Evolutionary conservation across 2,888 invertebrate species (phyloP).

Genomic region (Nemapogon koenigi): DNA sequence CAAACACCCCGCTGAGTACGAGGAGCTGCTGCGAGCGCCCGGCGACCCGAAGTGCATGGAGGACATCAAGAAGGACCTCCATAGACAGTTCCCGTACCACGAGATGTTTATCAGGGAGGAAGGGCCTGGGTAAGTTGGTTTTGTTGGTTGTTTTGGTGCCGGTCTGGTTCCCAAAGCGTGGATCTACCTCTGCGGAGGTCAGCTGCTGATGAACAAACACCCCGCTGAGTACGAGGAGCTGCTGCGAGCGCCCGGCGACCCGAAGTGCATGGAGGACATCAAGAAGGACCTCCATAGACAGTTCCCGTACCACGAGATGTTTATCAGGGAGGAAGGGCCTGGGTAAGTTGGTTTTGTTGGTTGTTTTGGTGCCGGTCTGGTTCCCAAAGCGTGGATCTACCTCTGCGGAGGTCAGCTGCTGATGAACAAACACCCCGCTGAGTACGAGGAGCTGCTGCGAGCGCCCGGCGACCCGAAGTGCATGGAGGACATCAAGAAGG

Average conservation of each 20-base stretch:
- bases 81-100: constrained; percentile 96
- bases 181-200: constrained; percentile 93
- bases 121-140: constrained; percentile 75
- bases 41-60: constrained; percentile 90
- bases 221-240: constrained; percentile 77
- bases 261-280: constrained; percentile 91
- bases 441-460: constrained; percentile 74
- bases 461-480: constrained; percentile 85
- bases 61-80: constrained; percentile 95
- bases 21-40: constrained; percentile 73
- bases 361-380: no score
- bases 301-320: constrained; percentile 98
- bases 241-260: constrained; percentile 79
- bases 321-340: constrained; percentile 85
- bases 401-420: constrained; percentile 89
- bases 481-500: constrained; percentile 94
- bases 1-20: constrained; percentile 77
- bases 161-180: constrained; percentile 84
- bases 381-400: constrained; percentile 93
- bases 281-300: constrained; percentile 94
- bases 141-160: background rate
- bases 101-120: constrained; percentile 95
- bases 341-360: constrained; percentile 62
- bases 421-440: constrained; percentile 77
- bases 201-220: constrained; percentile 80